Base-by-base conservation (phyloP, 2,797 vertebrate species). In the Lithobates sylvaticus region DNA sequence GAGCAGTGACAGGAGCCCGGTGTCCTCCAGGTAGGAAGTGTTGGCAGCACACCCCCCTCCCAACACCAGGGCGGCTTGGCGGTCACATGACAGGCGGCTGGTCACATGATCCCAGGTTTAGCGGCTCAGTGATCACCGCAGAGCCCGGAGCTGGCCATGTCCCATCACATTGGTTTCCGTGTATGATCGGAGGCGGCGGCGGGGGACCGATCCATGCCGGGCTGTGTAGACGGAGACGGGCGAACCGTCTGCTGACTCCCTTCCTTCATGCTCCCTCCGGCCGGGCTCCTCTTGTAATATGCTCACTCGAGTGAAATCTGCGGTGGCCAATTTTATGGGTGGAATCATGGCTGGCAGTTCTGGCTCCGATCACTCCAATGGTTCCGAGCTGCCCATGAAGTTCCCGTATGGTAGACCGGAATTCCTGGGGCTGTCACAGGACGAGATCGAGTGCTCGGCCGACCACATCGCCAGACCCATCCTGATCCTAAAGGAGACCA, bases 391-490 rank as follows among this genome's bases (percentile, higher is more conserved):
- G 91, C 96, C 96, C 80, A 92, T 96, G 80, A 96, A 94, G 89
- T 99, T 96, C 92, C 95, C 95, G 15, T 99, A 99, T 92, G 94
- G 92, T 89, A 93, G 98, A 89, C 97, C 98, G 47, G 97, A 97
- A 91, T 99, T 99, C 93, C 95, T 99, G 91, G 96, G 94, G 86
- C 95, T 99, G 90, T 97, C 96, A 0, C 93, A 93, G 90, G 97
- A 99, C 90, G 97, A 99, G 94, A 90, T 98, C 13, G 96, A 98
- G 93, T 97, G 98, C 92, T 97, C 96, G 77, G 96, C 97, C 72
- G 98, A 99, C 88, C 98, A 98, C 93, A 93, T 96, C 39, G 94
- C 96, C 70, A 94, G 98, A 89, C 97, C 97, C 89, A 97, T 99
- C 93, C 96, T 98, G 89, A 97, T 96, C 83, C 93, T 97, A 90